Conservation (phyloP, 2,113 vertebrate genomes). For the Apodemus speciosus region DNA sequence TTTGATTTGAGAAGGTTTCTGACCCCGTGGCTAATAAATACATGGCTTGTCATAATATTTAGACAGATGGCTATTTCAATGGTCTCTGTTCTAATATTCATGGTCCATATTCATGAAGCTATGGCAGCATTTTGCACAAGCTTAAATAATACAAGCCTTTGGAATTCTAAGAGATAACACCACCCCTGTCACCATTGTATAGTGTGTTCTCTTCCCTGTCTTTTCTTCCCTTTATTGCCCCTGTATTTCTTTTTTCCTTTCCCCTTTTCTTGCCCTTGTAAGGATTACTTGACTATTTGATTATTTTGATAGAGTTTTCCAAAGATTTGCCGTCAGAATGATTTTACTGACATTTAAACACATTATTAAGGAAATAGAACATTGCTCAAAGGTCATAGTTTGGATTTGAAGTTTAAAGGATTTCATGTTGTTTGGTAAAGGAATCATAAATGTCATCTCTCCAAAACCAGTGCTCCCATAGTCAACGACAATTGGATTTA, state of each 20-base stretch:
- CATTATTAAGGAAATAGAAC: conserved; percentile 63
- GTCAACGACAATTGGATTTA: conserved; percentile 67
- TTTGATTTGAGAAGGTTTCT: not conserved
- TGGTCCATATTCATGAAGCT: not conserved
- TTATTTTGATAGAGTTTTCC: conserved; percentile 58
- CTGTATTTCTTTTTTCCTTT: not conserved
- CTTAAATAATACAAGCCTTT: not conserved
- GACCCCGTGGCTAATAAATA: not conserved
- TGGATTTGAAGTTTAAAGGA: conserved; percentile 65
- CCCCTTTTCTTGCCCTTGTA: fast-evolving
- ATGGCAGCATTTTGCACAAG: not conserved
- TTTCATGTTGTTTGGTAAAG: conserved; percentile 67
- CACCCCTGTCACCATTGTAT: not conserved
- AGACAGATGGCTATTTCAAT: not conserved
- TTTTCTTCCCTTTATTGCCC: not conserved
- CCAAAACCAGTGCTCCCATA: conserved; percentile 27
- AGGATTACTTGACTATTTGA: conserved; percentile 51
- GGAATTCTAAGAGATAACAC: not conserved
- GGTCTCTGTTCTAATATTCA: not conserved
- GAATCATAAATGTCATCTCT: conserved; percentile 68
- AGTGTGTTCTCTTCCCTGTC: not conserved
- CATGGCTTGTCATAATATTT: not conserved
- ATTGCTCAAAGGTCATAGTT: conserved; percentile 62
- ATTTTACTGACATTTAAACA: conserved; percentile 69
- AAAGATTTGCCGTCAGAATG: conserved; percentile 54